Evolutionary conservation across 2,888 invertebrate genomes (phyloP), one percentile per base, ranked within the genome.

Genomic region (Diadromus collaris): DNA sequence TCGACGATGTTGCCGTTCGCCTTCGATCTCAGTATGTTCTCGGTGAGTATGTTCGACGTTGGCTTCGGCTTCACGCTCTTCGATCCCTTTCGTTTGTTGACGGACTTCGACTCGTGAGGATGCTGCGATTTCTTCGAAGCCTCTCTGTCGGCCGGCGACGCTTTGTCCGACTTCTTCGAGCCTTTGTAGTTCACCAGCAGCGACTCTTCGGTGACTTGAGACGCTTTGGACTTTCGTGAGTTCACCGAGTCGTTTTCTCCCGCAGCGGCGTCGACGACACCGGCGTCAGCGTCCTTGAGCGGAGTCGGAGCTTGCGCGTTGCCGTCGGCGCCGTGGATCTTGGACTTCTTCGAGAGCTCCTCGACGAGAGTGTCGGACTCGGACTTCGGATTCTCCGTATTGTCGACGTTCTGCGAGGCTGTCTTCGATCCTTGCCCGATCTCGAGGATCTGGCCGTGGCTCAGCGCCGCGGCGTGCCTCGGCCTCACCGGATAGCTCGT

Each of bases 321-420:
- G 9, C 32, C 21, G 2, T 72, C 65, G 19, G 5, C 21, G n/a
- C 24, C 16, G 29, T 56, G 78, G 4, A 82, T 80, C 71, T 86
- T 89, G 0, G 87, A 87, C 54, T 86, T 89, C 29, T 88, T 88
- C 6, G 89, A 85, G n/a, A 89, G 82, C 71, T 90, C 89, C 48
- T 90, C 89, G 2, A 90, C 86, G 24, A 90, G 76, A 9, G 87
- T 88, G 34, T 90, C 90, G 1, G 90, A 90, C 68, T 90, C 89
- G 0, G 88, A 86, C 65, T 87, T 88, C 0, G 83, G 64, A 5
- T 84, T 81, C n/a, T 87, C 86, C 7, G 83, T 80, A 38, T 83
- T 78, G 7, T 82, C 79, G 9, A 56, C 58, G n/a, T 80, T 78
- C 16, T 27, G 69, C 48, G 46, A 27, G 3, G 44, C 32, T 10